Evolutionary conservation across 2,888 invertebrate genomes (phyloP).

Genomic region (Platycheirus albimanus): DNA sequence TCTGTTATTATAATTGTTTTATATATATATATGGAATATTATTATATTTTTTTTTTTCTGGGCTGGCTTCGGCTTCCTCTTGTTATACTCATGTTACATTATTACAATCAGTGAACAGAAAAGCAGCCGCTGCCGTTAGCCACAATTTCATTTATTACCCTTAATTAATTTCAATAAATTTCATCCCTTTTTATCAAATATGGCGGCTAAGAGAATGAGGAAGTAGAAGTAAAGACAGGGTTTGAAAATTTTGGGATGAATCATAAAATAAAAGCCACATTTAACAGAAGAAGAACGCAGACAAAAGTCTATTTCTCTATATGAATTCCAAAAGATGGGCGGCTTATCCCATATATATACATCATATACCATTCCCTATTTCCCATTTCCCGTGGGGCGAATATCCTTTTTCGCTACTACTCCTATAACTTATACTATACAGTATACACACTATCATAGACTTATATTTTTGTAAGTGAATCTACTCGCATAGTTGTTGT

Average conservation of each 20-base stretch:
- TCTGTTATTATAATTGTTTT: constrained; percentile 37
- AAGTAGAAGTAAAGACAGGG: constrained; percentile 5
- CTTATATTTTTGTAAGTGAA: not conserved
- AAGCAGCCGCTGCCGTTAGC: constrained; percentile 67
- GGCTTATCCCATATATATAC: constrained; percentile 59
- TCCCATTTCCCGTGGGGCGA: constrained; percentile 39
- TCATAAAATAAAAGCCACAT: constrained; percentile 69
- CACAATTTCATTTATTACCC: constrained; percentile 73
- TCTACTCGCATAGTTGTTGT: not conserved
- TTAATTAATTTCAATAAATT: constrained; percentile 75
- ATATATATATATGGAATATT: not conserved
- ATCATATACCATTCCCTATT: too few relatives aligned
- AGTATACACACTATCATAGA: not conserved
- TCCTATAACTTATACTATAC: too few relatives aligned
- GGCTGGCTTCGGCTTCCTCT: not conserved
- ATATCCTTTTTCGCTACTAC: constrained; percentile 33
- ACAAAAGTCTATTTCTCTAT: constrained; percentile 11
- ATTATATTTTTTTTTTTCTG: not conserved
- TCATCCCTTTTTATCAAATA: constrained; percentile 66
- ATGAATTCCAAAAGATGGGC: constrained; percentile 52
- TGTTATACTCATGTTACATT: constrained; percentile 41
- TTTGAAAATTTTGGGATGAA: constrained; percentile 50
- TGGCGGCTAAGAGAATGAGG: constrained; percentile 7
- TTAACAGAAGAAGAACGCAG: constrained; percentile 62
- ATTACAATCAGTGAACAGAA: constrained; percentile 62